Evolutionary conservation across 1,140 invertebrate genomes (phyloP).

Genomic region (Galleria mellonella): DNA sequence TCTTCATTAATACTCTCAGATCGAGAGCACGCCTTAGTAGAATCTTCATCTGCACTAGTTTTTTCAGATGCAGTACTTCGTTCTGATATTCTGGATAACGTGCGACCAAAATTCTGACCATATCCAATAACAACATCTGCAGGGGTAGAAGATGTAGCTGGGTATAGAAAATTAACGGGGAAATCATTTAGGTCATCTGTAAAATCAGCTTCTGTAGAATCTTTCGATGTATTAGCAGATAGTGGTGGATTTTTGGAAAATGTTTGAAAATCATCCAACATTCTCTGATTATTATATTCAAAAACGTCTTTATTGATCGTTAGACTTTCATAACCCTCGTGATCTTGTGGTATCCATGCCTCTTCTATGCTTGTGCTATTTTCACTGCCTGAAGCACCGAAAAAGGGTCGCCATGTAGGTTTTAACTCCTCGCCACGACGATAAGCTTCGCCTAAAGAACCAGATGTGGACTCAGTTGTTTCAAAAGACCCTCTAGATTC

Average conservation of each 20-base stretch:
- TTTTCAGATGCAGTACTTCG: constrained; percentile 89
- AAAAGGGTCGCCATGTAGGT: constrained; percentile 87
- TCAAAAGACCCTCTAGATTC: constrained; percentile 81
- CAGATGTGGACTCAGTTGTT: constrained; percentile 84
- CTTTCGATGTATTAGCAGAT: constrained; percentile 76
- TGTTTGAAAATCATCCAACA: constrained; percentile 69
- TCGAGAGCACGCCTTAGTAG: constrained; percentile 86
- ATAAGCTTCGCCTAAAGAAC: constrained; percentile 80
- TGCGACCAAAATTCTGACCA: constrained; percentile 82
- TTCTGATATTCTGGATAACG: constrained; percentile 89
- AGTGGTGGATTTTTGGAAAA: constrained; percentile 73
- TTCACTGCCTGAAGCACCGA: constrained; percentile 84
- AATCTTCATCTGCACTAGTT: constrained; percentile 86
- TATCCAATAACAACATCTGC: constrained; percentile 82
- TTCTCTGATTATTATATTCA: constrained; percentile 64
- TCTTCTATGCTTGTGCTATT: constrained; percentile 87
- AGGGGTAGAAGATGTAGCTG: constrained; percentile 71
- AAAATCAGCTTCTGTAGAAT: constrained; percentile 78
- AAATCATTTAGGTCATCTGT: constrained; percentile 85
- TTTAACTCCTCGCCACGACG: constrained; percentile 80
- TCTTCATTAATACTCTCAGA: constrained; percentile 89
- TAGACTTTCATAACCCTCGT: constrained; percentile 77
- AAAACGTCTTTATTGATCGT: constrained; percentile 61
- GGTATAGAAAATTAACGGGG: constrained; percentile 82
- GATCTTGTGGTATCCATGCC: constrained; percentile 84